Conservation (phyloP, 2,888 invertebrate species). For the Nemurella pictetii region DNA sequence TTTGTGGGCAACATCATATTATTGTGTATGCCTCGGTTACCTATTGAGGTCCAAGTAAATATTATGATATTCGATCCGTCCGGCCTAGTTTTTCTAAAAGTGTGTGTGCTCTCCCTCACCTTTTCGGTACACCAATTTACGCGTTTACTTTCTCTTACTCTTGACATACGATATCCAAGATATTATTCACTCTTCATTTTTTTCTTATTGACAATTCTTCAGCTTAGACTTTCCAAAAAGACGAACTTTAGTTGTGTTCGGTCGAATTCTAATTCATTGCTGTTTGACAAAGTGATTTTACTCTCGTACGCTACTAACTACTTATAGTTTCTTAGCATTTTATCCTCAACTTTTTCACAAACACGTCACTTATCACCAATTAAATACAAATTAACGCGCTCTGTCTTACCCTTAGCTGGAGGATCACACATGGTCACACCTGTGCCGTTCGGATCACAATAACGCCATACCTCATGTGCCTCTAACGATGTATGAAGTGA, state of each 20-base stretch:
- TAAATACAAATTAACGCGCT: not conserved
- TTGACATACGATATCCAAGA: not conserved
- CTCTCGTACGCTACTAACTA: too few relatives aligned
- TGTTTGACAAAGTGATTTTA: too few relatives aligned
- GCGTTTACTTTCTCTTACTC: not conserved
- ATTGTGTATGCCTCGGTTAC: not conserved
- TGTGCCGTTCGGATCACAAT: not conserved
- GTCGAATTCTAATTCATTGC: too few relatives aligned
- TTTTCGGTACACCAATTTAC: not conserved
- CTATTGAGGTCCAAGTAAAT: not conserved
- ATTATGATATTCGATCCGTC: not conserved
- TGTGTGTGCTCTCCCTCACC: not conserved
- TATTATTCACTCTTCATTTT: not conserved
- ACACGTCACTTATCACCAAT: too few relatives aligned
- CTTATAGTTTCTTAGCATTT: too few relatives aligned
- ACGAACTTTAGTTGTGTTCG: too few relatives aligned
- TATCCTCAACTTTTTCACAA: too few relatives aligned
- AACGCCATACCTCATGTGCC: not conserved
- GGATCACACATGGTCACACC: not conserved
- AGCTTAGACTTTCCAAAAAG: not conserved
- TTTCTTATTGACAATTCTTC: not conserved
- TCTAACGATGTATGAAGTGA: constrained; percentile 7
- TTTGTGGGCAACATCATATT: too few relatives aligned
- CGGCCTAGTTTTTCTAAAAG: not conserved
- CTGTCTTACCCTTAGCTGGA: too few relatives aligned